Evolutionary conservation across 2,888 invertebrate genomes (phyloP), one percentile per base, ranked within the genome.

Genomic region (Liopterus haemorrhoidalis): DNA sequence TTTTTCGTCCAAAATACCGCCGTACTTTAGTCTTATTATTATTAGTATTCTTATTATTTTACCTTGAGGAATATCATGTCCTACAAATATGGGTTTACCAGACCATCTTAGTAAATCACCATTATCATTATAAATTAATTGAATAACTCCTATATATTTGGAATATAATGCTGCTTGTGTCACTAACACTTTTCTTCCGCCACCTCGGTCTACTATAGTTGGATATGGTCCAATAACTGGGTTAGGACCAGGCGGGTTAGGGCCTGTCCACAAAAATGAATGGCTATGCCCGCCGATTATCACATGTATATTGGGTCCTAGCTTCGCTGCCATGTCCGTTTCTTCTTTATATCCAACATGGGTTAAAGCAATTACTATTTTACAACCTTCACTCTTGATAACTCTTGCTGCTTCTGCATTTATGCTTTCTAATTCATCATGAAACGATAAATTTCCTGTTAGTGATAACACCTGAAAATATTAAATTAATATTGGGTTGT

Each of bases 211-310:
- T 3, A 83, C 74, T 1, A 83, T 72, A 0, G 82, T 79, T 0
- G 89, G 89, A 67, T 91, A 91, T 1, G 75, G 71, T 5, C 81
- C 81, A 9, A 55, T 59, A 0, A 80, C 69, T 0, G 37, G 68
- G 50, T 80, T 77, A 0, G 77, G 77, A 14, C 76, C 79, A 30
- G 64, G 66, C 4, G 50, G 41, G 11, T 43, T 35, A 9, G 11
- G 6, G 1, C 69, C 69, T 4, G 80, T 80, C 63, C 78, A 90
- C 1, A 91, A 72, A 53, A 91, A 78, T 0, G 84, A 81, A 63
- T 92, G 86, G 0, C 86, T 82, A 62, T 91, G 91, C 0, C 81
- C 85, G 3, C 91, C 91, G 9, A 92, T 82, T 44, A 92, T 82
- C 0, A 91, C 72, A 62, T 89, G 85, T 41, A 92, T 75, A 22